These are phyloP conservation scores for Xiphias gladius DNA, from an alignment of 2,113 vertebrate species.

Conservation along the genomic window DNA sequence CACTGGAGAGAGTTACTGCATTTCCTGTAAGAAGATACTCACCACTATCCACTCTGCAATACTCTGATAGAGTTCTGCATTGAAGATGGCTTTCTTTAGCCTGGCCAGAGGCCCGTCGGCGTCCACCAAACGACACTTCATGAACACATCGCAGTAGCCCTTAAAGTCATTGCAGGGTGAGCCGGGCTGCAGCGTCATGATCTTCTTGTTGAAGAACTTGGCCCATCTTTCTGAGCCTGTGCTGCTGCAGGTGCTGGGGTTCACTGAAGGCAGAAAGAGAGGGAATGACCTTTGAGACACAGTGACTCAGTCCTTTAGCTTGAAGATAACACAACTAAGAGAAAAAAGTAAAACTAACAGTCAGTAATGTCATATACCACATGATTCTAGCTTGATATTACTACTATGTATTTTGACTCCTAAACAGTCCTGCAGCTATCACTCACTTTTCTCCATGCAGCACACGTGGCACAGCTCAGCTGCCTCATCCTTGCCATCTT, in stretches of 20 bases:
- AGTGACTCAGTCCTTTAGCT: background rate
- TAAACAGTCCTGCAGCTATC: background rate
- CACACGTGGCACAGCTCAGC: conserved; percentile 96
- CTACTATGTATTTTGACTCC: background rate
- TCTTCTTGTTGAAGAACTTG: conserved; percentile 81
- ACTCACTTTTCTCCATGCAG: conserved; percentile 96
- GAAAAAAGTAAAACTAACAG: background rate
- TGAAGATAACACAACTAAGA: background rate
- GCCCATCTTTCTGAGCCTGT: conserved; percentile 90
- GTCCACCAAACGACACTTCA: conserved; percentile 95
- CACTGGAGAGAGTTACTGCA: background rate
- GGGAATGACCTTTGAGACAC: background rate
- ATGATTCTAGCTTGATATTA: background rate
- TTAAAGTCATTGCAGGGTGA: conserved; percentile 98
- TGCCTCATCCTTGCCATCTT: conserved; percentile 89
- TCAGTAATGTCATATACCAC: background rate
- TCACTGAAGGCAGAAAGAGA: conserved; percentile 79
- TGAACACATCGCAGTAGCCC: conserved; percentile 98
- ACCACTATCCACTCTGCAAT: conserved; percentile 99
- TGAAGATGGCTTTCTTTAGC: conserved; percentile 98
- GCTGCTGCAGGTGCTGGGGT: conserved; percentile 89
- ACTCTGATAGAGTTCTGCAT: conserved; percentile 94
- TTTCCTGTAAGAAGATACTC: conserved; percentile 73
- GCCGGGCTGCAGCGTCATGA: conserved; percentile 93
- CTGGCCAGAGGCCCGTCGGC: conserved; percentile 96